A percentile compares a stretch with the other conserved stretches of the same genome.
phyloP scores from a whole-genome alignment of 2,888 invertebrate genomes.

The Oscheius myriophilus region DNA sequence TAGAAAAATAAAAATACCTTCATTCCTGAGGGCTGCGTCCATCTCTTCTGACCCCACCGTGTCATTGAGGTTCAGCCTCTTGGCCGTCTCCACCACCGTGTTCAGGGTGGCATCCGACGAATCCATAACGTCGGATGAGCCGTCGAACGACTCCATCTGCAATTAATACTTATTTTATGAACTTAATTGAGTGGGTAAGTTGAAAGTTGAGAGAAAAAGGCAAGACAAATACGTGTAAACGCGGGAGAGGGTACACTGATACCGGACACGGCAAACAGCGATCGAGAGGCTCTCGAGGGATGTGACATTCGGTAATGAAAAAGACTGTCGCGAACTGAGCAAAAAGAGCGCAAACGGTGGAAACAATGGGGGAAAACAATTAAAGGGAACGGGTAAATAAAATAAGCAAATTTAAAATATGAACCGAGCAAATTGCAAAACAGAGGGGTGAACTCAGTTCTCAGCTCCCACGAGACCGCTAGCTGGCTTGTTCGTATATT shows the following conservation, averaged over 20 bases:
- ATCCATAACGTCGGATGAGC: constrained; percentile 25
- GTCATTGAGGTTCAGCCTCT: constrained; percentile 22
- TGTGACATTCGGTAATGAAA: background rate
- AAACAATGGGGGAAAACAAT: too few species aligned
- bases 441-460: too few species aligned
- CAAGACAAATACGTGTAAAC: constrained; percentile 21
- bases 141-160: constrained; percentile 21
- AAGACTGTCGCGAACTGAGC: background rate
- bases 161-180: background rate
- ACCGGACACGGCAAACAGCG: constrained; percentile 26
- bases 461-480: too few species aligned
- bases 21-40: constrained; percentile 17
- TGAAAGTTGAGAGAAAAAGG: constrained; percentile 13
- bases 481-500: too few species aligned
- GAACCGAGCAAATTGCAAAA: too few species aligned
- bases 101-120: constrained; percentile 30
- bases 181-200: background rate
- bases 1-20: constrained; percentile 7
- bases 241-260: constrained; percentile 25
- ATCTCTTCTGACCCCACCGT: constrained; percentile 21
- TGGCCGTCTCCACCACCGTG: constrained; percentile 26
- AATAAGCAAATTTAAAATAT: too few species aligned
- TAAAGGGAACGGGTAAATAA: too few species aligned
- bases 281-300: constrained; percentile 26
- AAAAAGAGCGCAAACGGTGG: too few species aligned